Conservation (phyloP, 1,140 invertebrate species). For the Myzus persicae region DNA sequence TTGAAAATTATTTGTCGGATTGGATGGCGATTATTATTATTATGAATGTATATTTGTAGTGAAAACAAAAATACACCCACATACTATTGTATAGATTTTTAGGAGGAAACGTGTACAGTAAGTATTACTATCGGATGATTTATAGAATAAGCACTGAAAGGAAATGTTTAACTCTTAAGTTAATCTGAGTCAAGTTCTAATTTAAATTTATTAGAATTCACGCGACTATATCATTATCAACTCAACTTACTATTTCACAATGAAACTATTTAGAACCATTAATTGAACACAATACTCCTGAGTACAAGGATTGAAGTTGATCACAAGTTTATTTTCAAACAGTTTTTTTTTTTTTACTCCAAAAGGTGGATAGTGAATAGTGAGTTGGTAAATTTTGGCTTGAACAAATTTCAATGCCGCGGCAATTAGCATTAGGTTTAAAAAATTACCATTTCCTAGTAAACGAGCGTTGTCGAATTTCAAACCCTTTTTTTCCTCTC, state of each 20-base stretch:
- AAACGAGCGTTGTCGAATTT: background rate
- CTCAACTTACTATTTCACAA: background rate
- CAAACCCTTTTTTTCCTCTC: background rate
- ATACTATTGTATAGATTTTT: background rate
- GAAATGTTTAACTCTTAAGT: background rate
- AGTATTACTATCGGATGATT: background rate
- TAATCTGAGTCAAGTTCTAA: no score
- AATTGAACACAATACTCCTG: no score
- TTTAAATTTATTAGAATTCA: background rate
- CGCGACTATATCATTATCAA: background rate
- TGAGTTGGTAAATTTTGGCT: background rate
- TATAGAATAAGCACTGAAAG: background rate
- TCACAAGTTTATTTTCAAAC: background rate
- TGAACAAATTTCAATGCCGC: background rate
- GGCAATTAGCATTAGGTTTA: background rate
- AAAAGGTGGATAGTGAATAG: background rate
- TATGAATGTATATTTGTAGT: background rate
- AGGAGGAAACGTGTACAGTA: background rate
- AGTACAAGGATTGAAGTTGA: no score
- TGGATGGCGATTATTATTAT: background rate
- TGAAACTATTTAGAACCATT: background rate
- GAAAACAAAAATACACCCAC: background rate
- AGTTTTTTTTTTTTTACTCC: background rate
- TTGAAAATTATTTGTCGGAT: background rate
- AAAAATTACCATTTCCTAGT: background rate